A percentile compares a stretch with the other conserved stretches of the same genome.
phyloP scores from a whole-genome alignment of 2,888 invertebrate species.

The Cataglyphis rosenhaueri region DNA sequence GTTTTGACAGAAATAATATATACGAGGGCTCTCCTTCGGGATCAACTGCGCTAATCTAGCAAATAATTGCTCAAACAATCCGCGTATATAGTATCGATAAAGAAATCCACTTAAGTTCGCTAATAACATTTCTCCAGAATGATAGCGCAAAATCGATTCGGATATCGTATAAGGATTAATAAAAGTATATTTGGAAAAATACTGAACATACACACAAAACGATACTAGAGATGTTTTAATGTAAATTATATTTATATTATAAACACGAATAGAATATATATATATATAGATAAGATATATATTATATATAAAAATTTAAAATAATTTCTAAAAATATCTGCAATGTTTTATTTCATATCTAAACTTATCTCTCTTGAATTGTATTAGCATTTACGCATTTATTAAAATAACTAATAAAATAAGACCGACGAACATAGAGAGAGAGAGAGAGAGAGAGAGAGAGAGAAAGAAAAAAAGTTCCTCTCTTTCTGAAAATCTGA shows the following conservation, averaged over 20 bases:
- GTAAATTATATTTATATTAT: neutral
- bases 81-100: slow-evolving; percentile 13
- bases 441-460: no score
- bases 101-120: slow-evolving; percentile 23
- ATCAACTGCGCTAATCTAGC: slow-evolving; percentile 17
- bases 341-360: neutral
- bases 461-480: neutral
- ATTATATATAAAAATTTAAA: neutral
- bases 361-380: neutral
- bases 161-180: slow-evolving; percentile 4
- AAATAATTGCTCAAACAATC: slow-evolving; percentile 35
- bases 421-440: neutral
- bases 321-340: neutral
- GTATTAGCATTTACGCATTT: neutral
- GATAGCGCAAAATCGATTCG: neutral
- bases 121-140: slow-evolving; percentile 13
- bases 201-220: neutral
- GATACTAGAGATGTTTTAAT: neutral
- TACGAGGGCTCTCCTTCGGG: slow-evolving; percentile 24
- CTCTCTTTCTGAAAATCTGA: neutral
- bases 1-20: slow-evolving; percentile 39
- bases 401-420: neutral
- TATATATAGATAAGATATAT: neutral
- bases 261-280: neutral
- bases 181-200: neutral